These are phyloP conservation scores for Phrynocephalus vlangalii DNA, from an alignment of 2,797 vertebrate species.

Conservation along the genomic window DNA sequence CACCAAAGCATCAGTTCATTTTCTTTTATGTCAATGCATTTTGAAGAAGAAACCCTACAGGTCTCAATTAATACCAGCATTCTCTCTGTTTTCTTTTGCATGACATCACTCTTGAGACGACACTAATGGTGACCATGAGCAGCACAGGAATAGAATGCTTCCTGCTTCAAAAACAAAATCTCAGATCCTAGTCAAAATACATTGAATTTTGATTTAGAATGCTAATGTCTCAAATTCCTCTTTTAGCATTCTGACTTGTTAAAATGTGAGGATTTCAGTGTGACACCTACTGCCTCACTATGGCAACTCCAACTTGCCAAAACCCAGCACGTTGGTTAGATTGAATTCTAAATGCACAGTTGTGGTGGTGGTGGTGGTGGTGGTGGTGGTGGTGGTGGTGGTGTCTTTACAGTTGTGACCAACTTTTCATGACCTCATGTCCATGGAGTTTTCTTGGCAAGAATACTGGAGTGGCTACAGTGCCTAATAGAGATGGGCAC, in stretches of 20 bases:
- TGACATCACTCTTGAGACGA: constrained; percentile 1
- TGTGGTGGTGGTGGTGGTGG: too few relatives aligned
- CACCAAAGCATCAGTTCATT: too few relatives aligned
- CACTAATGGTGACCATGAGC: constrained; percentile 38
- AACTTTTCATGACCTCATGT: too few relatives aligned
- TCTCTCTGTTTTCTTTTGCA: constrained; percentile 6
- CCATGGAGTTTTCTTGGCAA: too few relatives aligned
- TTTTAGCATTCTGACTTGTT: constrained; percentile 21
- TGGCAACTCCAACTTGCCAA: neutral
- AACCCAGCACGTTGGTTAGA: neutral
- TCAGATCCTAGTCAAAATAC: constrained; percentile 11
- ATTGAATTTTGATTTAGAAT: neutral
- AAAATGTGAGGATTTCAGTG: constrained; percentile 2
- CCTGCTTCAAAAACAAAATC: neutral
- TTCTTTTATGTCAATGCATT: neutral
- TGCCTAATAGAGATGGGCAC: too few relatives aligned
- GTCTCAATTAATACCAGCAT: neutral
- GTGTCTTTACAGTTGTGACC: too few relatives aligned
- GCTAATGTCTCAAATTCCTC: neutral
- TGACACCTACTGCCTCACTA: neutral
- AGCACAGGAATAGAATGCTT: neutral
- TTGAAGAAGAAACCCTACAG: neutral
- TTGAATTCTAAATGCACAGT: neutral
- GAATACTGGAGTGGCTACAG: too few relatives aligned
- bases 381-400: too few relatives aligned